Conservation (phyloP, 2,797 vertebrate species). For the Enteromius viviparus region DNA sequence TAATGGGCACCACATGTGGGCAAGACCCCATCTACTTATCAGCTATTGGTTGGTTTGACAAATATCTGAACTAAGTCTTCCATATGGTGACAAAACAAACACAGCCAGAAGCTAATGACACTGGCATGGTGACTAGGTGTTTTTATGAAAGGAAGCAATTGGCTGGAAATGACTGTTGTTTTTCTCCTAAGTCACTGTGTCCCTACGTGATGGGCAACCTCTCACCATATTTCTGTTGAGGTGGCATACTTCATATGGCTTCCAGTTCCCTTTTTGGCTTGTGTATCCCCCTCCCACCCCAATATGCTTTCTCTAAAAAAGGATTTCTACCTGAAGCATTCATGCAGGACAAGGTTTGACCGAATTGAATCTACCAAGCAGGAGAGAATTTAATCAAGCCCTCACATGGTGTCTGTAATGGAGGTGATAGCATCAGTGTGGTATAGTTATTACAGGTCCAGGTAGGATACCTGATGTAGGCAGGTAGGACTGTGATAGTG, state of each 20-base stretch:
- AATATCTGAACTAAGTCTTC: constrained; percentile 38
- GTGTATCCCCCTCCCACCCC: not conserved
- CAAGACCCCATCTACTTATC: constrained; percentile 33
- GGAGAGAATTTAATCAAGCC: constrained; percentile 3
- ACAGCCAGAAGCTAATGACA: constrained; percentile 22
- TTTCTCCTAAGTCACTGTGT: not conserved
- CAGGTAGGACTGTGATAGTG: constrained; percentile 7
- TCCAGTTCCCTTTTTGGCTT: not conserved
- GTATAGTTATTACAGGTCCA: not conserved
- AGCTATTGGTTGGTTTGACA: constrained; percentile 49
- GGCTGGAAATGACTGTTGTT: constrained; percentile 48
- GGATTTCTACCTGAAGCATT: constrained; percentile 4
- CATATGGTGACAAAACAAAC: constrained; percentile 41
- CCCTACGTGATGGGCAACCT: not conserved
- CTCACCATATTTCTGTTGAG: not conserved
- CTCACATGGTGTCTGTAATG: constrained; percentile 15
- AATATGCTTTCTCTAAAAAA: not conserved
- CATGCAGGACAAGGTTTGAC: not conserved
- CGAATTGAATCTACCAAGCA: not conserved
- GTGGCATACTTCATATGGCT: not conserved
- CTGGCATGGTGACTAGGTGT: constrained; percentile 39
- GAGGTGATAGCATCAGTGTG: constrained; percentile 17
- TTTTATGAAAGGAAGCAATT: constrained; percentile 43
- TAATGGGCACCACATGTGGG: not conserved
- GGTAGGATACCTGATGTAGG: not conserved